Evolutionary conservation across 2,888 invertebrate species (phyloP), one percentile per base, ranked within the genome.

Genomic region (Eristalis tenax): DNA sequence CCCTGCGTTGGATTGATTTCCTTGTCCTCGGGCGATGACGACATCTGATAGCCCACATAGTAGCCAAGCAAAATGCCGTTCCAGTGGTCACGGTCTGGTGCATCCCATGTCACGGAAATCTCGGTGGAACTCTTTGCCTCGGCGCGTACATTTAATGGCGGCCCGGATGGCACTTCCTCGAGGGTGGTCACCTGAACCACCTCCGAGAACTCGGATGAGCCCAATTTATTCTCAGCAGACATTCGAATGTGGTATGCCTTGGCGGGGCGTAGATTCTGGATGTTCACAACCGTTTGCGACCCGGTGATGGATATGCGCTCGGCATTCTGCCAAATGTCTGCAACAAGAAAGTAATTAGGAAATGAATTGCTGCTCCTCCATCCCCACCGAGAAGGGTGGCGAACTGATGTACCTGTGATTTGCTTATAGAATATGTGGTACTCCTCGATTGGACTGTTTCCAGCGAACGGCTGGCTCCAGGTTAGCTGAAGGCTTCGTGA

Each of bases 371-470:
- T 3, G n/a, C 38, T 18, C 15, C 18, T 35, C 18, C 32, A n/a
- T n/a, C 8, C 18, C 6, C 26, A 26, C 26, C 26, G 13, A 4
- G 15, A 1, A 3, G 32, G 26, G 28, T 15, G 26, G 32, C 5
- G 40, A 10, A 26, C 26, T 26, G 26, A 26, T 32, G 32, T 32
- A 93, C 93, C 93, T 94, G 96, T 95, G 83, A 96, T 96, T 91
- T 96, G 96, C 92, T 98, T 98, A 92, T 97, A 98, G 93, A 98
- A 98, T 43, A 98, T 95, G 87, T 97, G 96, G 92, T 98, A 98
- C 92, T 96, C 96, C 84, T 96, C 96, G 88, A 98, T 96, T 32
- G 97, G 97, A 92, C 97, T 97, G 91, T 97, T 97, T 83, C 97
- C 97, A 89, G 97, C 96, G 91, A 97, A 97, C 11, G 98, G 97